These are phyloP conservation scores for Iphiclides podalirius DNA, from an alignment of 2,888 invertebrate genomes.

Conservation along the genomic window DNA sequence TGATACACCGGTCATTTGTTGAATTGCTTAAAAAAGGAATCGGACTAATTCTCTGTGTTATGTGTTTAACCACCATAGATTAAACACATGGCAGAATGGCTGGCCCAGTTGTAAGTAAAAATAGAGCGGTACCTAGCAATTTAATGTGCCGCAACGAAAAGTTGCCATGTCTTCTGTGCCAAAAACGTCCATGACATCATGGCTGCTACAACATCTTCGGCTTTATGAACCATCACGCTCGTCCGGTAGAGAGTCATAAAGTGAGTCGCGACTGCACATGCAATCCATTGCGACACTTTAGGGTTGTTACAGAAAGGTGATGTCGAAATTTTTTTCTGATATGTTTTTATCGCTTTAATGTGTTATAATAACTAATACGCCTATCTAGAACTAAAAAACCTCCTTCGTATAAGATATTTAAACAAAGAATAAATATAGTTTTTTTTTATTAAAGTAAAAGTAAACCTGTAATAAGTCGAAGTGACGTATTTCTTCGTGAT, in stretches of 20 bases:
- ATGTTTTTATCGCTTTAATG: not conserved
- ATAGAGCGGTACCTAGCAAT: conserved; percentile 21
- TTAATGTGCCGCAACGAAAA: conserved; percentile 52
- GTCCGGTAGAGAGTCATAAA: conserved; percentile 66
- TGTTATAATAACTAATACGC: not conserved
- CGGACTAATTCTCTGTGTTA: too few relatives aligned
- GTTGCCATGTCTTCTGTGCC: conserved; percentile 55
- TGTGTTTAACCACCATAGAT: too few relatives aligned
- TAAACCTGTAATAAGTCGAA: too few relatives aligned
- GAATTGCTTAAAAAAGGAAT: too few relatives aligned
- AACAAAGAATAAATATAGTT: too few relatives aligned
- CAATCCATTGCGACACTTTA: conserved; percentile 12
- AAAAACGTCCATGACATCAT: conserved; percentile 69
- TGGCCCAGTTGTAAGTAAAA: conserved; percentile 19
- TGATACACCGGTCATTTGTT: too few relatives aligned
- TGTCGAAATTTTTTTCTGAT: not conserved
- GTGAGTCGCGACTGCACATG: conserved; percentile 34
- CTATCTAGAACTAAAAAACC: not conserved
- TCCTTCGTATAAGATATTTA: not conserved
- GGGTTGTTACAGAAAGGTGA: not conserved
- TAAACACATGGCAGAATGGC: not conserved
- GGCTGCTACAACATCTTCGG: conserved; percentile 53
- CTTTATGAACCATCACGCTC: conserved; percentile 67
- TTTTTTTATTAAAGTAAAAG: not conserved
- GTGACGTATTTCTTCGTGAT: too few relatives aligned